A percentile compares a stretch with the other conserved stretches of the same genome.
phyloP scores from a whole-genome alignment of 2,797 vertebrate species.

The Rhincodon typus region DNA sequence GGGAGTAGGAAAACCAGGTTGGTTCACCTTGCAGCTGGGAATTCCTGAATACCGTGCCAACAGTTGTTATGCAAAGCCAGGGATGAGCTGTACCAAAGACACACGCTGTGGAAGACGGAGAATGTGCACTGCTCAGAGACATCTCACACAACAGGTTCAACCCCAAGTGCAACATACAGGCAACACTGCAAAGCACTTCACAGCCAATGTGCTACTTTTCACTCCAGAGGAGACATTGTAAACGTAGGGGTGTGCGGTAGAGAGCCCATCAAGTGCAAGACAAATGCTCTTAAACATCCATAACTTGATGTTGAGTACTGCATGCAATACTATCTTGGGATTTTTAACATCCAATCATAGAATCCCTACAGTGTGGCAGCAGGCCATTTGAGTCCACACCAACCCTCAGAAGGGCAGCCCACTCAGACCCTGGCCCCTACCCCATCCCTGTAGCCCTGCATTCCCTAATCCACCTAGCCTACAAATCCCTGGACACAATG shows the following conservation, averaged over 20 bases:
- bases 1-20: neutral
- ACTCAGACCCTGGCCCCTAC: too few species aligned
- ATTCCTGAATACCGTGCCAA: neutral
- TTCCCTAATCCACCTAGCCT: too few species aligned
- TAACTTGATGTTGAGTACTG: neutral
- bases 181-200: neutral
- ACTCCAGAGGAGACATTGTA: neutral
- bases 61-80: neutral
- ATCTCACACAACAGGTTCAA: neutral
- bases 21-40: neutral
- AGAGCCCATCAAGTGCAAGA: neutral
- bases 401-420: too few species aligned
- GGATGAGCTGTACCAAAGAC: neutral
- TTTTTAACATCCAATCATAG: neutral
- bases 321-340: neutral
- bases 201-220: neutral
- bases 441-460: too few species aligned
- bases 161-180: neutral
- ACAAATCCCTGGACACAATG: too few species aligned
- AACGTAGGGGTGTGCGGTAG: neutral
- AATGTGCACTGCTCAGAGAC: neutral
- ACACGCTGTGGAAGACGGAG: neutral
- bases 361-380: too few species aligned
- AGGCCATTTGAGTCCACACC: too few species aligned
- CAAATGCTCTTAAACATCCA: neutral